Evolutionary conservation across 2,113 vertebrate genomes (phyloP), one percentile per base, ranked within the genome.

Genomic region (Myiozetetes cayanensis): DNA sequence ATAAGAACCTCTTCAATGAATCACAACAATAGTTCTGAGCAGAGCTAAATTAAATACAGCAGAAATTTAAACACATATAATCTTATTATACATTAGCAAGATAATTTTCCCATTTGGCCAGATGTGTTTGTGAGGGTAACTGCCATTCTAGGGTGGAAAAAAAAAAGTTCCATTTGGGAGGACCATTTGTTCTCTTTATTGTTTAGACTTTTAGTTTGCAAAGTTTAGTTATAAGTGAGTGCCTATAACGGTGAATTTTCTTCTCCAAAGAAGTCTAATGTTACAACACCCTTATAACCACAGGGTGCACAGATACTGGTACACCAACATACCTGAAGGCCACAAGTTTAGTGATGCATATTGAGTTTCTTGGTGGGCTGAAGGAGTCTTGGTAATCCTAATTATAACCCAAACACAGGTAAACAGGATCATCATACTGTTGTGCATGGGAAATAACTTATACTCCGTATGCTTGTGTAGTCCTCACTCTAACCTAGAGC

Each of bases 31-130:
- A 74, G 47, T 47, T 89, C 39, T 50, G 20, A 83, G 44, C 22
- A 86, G 27, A 93, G 7, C 20, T 80, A 84, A 88, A 93, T 85
- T 62, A 92, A 94, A 92, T 81, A 35, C 39, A 72, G 44, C 31
- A 82, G 44, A 87, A 90, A 89, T 90, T 87, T 85, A 72, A 93
- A 85, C 39, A 68, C 27, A 23, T 39, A 35, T 66, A 75, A 81
- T 75, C 25, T 63, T 87, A 68, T 46, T 70, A 70, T 56, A 70
- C 37, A 58, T 81, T 84, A 62, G 52, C 44, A 82, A 95, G 52
- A 37, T 82, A 63, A 91, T 71, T 87, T 87, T 71, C 73, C 20
- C 39, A 28, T 85, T 67, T 44, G 37, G 30, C 12, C 87, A 68
- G 91, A 46, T 39, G 39, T 6, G 1, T 78, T 87, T 81, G 55